A percentile compares a stretch with the other conserved stretches of the same genome.
Conservation (phyloP, 2,888 invertebrate species). For the Drosophila seclusa region DNA sequence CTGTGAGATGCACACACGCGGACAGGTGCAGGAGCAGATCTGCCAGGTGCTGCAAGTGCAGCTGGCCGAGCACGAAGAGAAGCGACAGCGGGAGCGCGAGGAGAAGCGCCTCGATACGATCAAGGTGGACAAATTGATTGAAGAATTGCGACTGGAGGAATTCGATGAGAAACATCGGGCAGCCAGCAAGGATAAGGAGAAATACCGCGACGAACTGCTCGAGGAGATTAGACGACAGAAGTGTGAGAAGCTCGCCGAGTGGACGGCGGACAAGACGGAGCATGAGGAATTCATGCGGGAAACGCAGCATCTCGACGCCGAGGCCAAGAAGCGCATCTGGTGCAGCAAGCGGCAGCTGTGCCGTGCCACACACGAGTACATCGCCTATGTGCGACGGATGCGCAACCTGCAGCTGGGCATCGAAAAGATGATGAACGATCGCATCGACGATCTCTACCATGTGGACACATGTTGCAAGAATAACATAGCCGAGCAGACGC, state of each 20-base stretch:
- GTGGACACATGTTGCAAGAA: constrained; percentile 75
- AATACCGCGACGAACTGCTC: constrained; percentile 71
- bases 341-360: constrained; percentile 59
- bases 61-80: constrained; percentile 53
- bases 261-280: constrained; percentile 56
- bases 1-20: constrained; percentile 60
- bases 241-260: constrained; percentile 35
- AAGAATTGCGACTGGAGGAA: constrained; percentile 66
- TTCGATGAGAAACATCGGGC: constrained; percentile 52
- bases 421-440: constrained; percentile 65
- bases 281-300: constrained; percentile 73
- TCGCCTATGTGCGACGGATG: constrained; percentile 75
- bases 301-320: constrained; percentile 63
- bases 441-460: constrained; percentile 71
- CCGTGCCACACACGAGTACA: constrained; percentile 72
- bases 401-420: constrained; percentile 68
- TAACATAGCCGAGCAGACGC: constrained; percentile 52
- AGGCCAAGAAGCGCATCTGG: constrained; percentile 50
- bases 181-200: constrained; percentile 18
- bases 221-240: constrained; percentile 60
- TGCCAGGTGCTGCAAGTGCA: constrained; percentile 59
- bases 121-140: constrained; percentile 55
- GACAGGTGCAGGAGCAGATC: constrained; percentile 55
- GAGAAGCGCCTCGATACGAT: constrained; percentile 60
- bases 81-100: constrained; percentile 47